These are phyloP conservation scores for Hassar affinis DNA, from an alignment of 2,113 vertebrate species.

Conservation along the genomic window DNA sequence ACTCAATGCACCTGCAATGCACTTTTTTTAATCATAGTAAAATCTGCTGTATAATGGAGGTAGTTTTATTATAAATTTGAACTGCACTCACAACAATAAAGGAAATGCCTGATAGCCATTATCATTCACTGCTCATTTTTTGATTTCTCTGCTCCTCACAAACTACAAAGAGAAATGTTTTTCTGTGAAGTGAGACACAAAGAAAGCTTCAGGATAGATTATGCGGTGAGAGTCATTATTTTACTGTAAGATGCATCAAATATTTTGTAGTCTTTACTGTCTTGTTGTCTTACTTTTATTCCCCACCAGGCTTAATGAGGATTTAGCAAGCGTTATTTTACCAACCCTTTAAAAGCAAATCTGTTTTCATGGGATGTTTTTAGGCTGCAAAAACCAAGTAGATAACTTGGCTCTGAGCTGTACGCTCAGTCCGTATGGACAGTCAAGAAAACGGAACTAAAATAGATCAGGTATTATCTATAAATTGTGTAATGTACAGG, in stretches of 20 bases:
- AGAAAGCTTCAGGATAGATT: not conserved
- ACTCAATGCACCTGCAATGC: not conserved
- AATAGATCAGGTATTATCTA: no score
- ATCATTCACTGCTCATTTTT: constrained; percentile 11
- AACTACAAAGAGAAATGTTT: constrained; percentile 1
- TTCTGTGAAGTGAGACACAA: not conserved
- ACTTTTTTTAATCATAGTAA: not conserved
- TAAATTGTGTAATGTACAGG: no score
- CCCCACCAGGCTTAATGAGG: not conserved
- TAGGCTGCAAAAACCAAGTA: not conserved
- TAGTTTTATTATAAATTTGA: constrained; percentile 1
- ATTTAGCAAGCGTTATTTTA: not conserved
- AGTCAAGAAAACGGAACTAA: not conserved
- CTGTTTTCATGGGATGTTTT: not conserved
- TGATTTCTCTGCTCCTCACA: not conserved
- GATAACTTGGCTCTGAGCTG: not conserved
- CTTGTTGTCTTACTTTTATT: not conserved
- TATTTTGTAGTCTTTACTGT: not conserved
- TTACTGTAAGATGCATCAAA: not conserved
- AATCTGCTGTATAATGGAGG: constrained; percentile 6
- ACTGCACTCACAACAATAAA: constrained; percentile 3
- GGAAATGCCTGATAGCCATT: not conserved
- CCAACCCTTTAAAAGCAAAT: not conserved
- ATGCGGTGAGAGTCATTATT: not conserved
- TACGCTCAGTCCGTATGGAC: not conserved